These are phyloP conservation scores for Perodicticus potto DNA, from an alignment of 2,797 vertebrate species.

Conservation along the genomic window DNA sequence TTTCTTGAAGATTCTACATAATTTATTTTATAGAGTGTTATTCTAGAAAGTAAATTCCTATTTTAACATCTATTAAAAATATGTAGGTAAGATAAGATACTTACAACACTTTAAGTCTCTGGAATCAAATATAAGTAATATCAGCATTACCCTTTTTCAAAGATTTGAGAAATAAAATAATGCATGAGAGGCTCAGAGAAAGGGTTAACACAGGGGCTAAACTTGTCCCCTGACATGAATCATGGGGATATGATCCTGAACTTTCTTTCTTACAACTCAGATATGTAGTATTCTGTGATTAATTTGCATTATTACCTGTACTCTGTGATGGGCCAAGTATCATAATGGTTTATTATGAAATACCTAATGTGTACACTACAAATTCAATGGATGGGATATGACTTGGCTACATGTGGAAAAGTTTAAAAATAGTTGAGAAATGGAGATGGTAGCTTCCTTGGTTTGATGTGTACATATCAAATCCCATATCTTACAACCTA, in stretches of 20 bases:
- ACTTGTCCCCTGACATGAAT: neutral
- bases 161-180: slow-evolving; percentile 14
- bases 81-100: neutral
- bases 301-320: neutral
- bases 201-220: neutral
- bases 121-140: neutral
- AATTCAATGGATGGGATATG: neutral
- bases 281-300: neutral
- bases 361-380: neutral
- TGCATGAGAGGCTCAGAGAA: neutral
- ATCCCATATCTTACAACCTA: neutral
- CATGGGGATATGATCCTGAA: neutral
- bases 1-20: neutral
- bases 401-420: neutral
- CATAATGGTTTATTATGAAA: neutral
- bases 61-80: slow-evolving; percentile 17
- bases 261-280: neutral
- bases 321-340: neutral
- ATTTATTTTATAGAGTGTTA: neutral
- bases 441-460: neutral
- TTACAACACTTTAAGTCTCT: neutral
- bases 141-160: neutral
- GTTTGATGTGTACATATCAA: neutral
- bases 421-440: neutral
- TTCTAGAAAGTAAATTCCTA: neutral